Evolutionary conservation across 2,888 invertebrate species (phyloP).

Genomic region (Amphipyra berbera): DNA sequence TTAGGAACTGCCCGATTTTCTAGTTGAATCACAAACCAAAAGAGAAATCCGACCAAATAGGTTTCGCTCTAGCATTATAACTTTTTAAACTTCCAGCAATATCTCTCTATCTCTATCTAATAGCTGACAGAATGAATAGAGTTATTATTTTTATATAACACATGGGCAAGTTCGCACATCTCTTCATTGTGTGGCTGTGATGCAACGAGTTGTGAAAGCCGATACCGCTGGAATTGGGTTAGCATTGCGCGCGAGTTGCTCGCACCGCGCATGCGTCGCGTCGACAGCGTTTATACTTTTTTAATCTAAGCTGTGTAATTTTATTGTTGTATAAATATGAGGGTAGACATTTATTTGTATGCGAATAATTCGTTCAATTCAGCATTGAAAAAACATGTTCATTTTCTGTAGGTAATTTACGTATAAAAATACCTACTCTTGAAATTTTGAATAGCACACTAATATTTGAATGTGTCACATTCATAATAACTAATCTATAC

Average conservation of each 20-base stretch:
- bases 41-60: conserved; percentile 26
- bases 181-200: conserved; percentile 61
- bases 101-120: conserved; percentile 21
- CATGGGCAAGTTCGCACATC: conserved; percentile 57
- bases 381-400: too few species aligned
- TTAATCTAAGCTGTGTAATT: too few species aligned
- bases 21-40: conserved; percentile 3
- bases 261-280: conserved; percentile 39
- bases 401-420: too few species aligned
- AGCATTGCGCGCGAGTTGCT: conserved; percentile 67
- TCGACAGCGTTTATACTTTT: conserved; percentile 32
- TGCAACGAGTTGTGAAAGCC: conserved; percentile 86
- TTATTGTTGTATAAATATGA: too few species aligned
- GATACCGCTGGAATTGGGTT: conserved; percentile 84
- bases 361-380: too few species aligned
- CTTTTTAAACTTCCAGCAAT: conserved; percentile 7
- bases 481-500: too few species aligned
- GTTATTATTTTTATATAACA: conserved; percentile 56
- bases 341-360: too few species aligned
- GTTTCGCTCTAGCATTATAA: neutral
- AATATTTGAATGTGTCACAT: too few species aligned
- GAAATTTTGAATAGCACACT: too few species aligned
- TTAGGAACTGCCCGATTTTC: neutral
- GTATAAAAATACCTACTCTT: too few species aligned
- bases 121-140: conserved; percentile 20